Conservation (phyloP, 2,888 invertebrate genomes). For the Cantharis rustica region DNA sequence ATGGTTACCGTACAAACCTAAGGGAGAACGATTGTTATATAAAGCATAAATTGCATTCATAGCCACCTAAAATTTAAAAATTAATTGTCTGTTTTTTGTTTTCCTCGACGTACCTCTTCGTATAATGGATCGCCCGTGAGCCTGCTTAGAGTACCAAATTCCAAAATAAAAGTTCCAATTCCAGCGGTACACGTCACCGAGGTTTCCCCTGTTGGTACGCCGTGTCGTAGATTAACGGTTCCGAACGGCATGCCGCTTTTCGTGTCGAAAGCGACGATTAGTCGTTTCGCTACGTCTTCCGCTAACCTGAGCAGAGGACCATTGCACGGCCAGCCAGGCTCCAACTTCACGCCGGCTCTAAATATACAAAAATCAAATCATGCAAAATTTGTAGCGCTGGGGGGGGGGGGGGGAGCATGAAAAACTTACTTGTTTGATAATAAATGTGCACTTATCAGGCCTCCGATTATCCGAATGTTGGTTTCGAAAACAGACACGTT, state of each 20-base stretch:
- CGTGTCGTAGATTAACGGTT: conserved; percentile 89
- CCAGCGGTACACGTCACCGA: conserved; percentile 97
- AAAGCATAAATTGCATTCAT: conserved; percentile 88
- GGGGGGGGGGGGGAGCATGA: too few species aligned
- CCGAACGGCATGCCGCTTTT: conserved; percentile 98
- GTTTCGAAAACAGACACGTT: conserved; percentile 99
- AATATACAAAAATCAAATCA: conserved; percentile 26
- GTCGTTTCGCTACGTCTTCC: conserved; percentile 89
- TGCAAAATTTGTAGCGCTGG: too few species aligned
- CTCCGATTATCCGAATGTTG: conserved; percentile 97
- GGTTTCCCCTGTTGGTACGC: conserved; percentile 94
- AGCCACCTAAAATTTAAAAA: conserved; percentile 67
- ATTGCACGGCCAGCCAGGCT: conserved; percentile 97
- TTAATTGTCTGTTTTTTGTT: not conserved
- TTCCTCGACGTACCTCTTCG: conserved; percentile 72
- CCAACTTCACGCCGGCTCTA: conserved; percentile 78
- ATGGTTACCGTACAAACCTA: conserved; percentile 95
- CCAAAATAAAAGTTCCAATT: conserved; percentile 94
- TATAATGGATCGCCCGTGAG: conserved; percentile 93
- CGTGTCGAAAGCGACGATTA: conserved; percentile 90
- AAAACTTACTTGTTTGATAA: conserved; percentile 72
- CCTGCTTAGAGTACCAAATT: conserved; percentile 92
- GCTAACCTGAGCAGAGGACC: conserved; percentile 92
- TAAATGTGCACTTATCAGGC: conserved; percentile 93
- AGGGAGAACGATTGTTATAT: conserved; percentile 82